A percentile compares a stretch with the other conserved stretches of the same genome.
Conservation (phyloP, 2,888 invertebrate species). For the Tyria jacobaeae region DNA sequence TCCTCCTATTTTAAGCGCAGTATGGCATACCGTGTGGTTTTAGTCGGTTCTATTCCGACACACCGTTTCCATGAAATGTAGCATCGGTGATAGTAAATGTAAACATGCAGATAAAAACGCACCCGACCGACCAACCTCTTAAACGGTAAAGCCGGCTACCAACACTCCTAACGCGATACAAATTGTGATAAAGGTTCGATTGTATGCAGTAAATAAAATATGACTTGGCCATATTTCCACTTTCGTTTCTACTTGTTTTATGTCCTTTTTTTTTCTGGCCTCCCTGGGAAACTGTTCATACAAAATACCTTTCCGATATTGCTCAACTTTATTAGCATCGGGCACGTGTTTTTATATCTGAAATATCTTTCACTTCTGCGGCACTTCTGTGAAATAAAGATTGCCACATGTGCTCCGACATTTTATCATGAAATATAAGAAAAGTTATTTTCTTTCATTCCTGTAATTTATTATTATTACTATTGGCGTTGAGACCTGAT, state of each 20-base stretch:
- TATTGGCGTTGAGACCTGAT: conserved; percentile 58
- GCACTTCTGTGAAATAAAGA: conserved; percentile 74
- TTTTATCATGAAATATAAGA: conserved; percentile 72
- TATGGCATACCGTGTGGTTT: no score
- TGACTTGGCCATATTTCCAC: conserved; percentile 85
- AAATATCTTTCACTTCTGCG: conserved; percentile 80
- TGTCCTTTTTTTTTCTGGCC: conserved; percentile 81
- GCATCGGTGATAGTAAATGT: conserved; percentile 61
- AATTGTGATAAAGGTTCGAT: conserved; percentile 85
- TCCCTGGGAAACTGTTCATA: conserved; percentile 81
- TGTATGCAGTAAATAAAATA: conserved; percentile 87
- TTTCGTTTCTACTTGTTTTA: conserved; percentile 83
- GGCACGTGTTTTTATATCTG: conserved; percentile 83
- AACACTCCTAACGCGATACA: conserved; percentile 79
- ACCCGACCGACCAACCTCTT: conserved; percentile 64
- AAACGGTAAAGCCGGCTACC: conserved; percentile 71
- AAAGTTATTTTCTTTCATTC: conserved; percentile 68
- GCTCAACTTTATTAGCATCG: conserved; percentile 84
- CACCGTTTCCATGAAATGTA: conserved; percentile 49
- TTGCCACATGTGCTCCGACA: conserved; percentile 72
- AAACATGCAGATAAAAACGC: conserved; percentile 62
- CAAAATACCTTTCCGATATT: conserved; percentile 85
- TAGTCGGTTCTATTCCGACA: no score
- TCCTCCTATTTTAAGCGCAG: no score
- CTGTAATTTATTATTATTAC: conserved; percentile 65